Conservation (phyloP, 2,797 vertebrate genomes). For the Poeciliopsis turneri region DNA sequence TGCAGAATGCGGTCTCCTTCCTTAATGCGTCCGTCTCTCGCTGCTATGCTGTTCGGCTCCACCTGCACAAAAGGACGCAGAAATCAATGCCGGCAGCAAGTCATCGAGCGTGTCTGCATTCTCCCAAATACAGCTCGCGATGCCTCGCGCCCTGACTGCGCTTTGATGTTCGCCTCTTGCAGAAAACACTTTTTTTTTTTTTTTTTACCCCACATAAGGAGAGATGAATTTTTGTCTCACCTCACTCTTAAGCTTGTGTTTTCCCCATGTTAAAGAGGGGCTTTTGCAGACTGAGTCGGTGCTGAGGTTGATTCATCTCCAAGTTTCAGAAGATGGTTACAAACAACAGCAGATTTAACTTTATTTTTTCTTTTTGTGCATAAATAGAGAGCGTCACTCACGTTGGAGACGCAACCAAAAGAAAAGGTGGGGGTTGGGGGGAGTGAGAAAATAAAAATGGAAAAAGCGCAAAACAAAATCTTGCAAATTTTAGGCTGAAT, state of each 20-base stretch:
- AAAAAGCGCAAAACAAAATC: slow-evolving; percentile 24
- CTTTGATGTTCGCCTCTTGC: slow-evolving; percentile 26
- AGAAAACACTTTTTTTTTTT: background rate
- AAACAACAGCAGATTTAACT: background rate
- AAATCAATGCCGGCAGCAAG: slow-evolving; percentile 30
- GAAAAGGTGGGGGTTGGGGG: background rate
- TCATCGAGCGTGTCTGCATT: slow-evolving; percentile 13
- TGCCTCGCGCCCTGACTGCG: background rate
- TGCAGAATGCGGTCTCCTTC: slow-evolving; percentile 96
- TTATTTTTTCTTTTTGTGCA: background rate
- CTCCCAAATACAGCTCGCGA: background rate
- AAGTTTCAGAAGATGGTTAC: background rate
- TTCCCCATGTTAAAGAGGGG: background rate
- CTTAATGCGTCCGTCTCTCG: slow-evolving; percentile 91
- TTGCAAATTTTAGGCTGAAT: slow-evolving; percentile 27
- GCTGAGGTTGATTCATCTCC: background rate
- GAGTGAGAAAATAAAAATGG: slow-evolving; percentile 1
- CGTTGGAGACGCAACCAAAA: background rate
- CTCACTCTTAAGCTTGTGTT: slow-evolving; percentile 16
- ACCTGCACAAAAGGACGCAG: slow-evolving; percentile 78
- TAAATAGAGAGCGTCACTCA: slow-evolving; percentile 4
- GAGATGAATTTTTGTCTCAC: slow-evolving; percentile 13
- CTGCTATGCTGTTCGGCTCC: slow-evolving; percentile 93
- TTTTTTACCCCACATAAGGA: background rate
- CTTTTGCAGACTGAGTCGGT: slow-evolving; percentile 4